Base-by-base conservation (phyloP, 2,113 vertebrate genomes). In the Gnathochromis pfefferi region DNA sequence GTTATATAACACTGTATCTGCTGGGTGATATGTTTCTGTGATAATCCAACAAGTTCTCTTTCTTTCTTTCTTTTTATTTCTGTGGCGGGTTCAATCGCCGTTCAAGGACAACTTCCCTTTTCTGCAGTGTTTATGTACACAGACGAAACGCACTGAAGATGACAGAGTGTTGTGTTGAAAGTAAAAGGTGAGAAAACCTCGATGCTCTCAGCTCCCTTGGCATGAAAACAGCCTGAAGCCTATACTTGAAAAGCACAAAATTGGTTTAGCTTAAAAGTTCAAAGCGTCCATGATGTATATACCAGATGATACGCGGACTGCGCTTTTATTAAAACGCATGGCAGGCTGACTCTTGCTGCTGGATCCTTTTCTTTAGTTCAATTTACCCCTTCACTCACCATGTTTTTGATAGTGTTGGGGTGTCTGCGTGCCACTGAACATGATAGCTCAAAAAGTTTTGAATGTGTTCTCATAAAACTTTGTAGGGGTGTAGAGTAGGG, bases 1-100 rank as follows among this genome's bases (percentile, higher is more conserved):
- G 87, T 94, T 95, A 90, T 78, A 83, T 82, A 92, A 93, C 26
- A 3, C 17, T 35, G 79, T 54, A 26, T 80, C 79, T 54, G 45
- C 70, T 81, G 60, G 85, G 42, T 40, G 85, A 80, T 47, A n/a
- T 11, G 4, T 80, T 68, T 58, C 60, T 5, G 16, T 26, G 47
- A 57, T 91, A 70, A 42, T 49, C 81, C 73, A 33, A 45, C 57
- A 65, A 75, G 12, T 58, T 86, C 33, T 31, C 49, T 60, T 19
- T 23, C 26, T 54, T 26, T 35, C 7, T 63, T 63, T 35, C 7
- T 17, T 55, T n/a, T 54, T 3, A 3, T 21, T 53, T 81, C 53
- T 17, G 4, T 23, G 55, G 11, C 1, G 1, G 17, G 14, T 33
- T 68, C 28, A 47, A 7, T 81, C 45, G 21, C 2, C 3, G 19